phyloP scores from a whole-genome alignment of 2,797 vertebrate genomes.

The Channallabes apus region DNA sequence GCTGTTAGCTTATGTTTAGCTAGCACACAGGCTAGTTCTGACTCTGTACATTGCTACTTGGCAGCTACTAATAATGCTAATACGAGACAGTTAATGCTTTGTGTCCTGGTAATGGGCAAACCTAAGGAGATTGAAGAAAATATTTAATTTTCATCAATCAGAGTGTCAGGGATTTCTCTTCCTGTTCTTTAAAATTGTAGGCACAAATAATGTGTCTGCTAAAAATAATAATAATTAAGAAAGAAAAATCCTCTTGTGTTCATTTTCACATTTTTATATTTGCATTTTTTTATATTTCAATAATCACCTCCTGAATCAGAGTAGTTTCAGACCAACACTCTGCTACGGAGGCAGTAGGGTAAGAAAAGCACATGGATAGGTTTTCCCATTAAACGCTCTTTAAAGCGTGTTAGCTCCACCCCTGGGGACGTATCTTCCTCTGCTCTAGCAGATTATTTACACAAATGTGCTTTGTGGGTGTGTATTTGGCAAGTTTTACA shows the following conservation, averaged over 20 bases:
- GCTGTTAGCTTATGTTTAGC: neutral
- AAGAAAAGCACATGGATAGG: too few species aligned
- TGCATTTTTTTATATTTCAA: too few species aligned
- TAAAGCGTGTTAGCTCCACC: too few species aligned
- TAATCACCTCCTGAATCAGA: too few species aligned
- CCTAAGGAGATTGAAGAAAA: neutral
- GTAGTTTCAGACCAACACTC: too few species aligned
- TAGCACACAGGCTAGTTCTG: neutral
- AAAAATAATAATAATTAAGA: neutral
- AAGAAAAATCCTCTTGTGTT: neutral
- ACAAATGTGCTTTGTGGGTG: too few species aligned
- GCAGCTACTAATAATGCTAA: conserved; percentile 1
- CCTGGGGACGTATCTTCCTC: neutral
- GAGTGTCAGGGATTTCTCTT: neutral
- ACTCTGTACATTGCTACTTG: too few species aligned
- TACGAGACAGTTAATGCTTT: neutral
- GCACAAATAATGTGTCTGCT: neutral
- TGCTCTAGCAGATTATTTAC: neutral
- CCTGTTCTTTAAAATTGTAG: neutral
- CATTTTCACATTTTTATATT: neutral
- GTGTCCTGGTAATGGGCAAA: neutral
- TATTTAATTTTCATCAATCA: neutral
- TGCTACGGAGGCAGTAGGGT: too few species aligned
- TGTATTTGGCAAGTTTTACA: neutral
- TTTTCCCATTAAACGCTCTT: neutral